phyloP scores from a whole-genome alignment of 2,113 vertebrate species.

The Carollia perspicillata region DNA sequence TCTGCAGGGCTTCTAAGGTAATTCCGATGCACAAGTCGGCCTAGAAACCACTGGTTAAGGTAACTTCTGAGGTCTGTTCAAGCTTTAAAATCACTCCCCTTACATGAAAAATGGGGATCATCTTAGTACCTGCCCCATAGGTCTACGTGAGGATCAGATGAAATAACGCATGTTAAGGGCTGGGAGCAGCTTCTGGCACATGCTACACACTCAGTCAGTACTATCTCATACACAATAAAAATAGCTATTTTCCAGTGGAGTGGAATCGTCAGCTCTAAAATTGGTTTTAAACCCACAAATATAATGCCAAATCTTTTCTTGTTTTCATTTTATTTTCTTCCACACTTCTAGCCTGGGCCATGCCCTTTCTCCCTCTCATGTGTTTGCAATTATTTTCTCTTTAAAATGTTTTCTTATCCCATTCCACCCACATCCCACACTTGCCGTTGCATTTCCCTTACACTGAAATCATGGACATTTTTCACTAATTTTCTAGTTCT shows the following conservation, averaged over 20 bases:
- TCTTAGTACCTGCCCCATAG: not conserved
- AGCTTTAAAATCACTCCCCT: not conserved
- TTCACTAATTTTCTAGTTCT: slow-evolving; percentile 57
- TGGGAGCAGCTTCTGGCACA: not conserved
- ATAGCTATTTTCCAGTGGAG: not conserved
- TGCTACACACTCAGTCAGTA: not conserved
- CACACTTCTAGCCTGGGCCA: slow-evolving; percentile 37
- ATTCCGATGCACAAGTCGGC: not conserved
- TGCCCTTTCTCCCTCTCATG: slow-evolving; percentile 40
- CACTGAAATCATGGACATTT: slow-evolving; percentile 61
- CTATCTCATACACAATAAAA: not conserved
- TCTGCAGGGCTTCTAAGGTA: not conserved
- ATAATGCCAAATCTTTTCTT: slow-evolving; percentile 61
- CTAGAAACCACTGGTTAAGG: not conserved
- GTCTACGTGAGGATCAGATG: not conserved
- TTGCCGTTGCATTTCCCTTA: slow-evolving; percentile 49
- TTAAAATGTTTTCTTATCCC: slow-evolving; percentile 62
- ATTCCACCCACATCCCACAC: slow-evolving; percentile 58
- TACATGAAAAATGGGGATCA: not conserved
- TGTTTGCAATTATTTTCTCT: slow-evolving; percentile 78
- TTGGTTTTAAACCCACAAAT: slow-evolving; percentile 57
- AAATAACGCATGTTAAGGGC: not conserved
- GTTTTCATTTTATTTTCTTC: slow-evolving; percentile 73
- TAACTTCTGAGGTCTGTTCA: not conserved
- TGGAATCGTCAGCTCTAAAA: slow-evolving; percentile 26